Evolutionary conservation across 2,888 invertebrate genomes (phyloP), one percentile per base, ranked within the genome.

Genomic region (Conus canariensis): DNA sequence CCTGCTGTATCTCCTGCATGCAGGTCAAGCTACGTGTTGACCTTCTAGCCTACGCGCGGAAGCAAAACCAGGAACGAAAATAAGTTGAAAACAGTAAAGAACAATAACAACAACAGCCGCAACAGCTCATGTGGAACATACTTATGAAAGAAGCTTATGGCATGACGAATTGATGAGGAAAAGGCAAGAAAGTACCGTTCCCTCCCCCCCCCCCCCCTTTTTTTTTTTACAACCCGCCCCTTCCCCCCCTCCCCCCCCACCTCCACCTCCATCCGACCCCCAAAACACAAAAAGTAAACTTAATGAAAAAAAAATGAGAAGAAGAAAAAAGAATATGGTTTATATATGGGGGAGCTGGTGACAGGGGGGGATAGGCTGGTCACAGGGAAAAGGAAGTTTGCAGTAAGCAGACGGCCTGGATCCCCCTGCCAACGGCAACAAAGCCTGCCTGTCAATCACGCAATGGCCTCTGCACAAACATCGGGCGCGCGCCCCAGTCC

Each of bases 381-480:
- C 16, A 19, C 16, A 45, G 45, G 22, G 22, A 70, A 70, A 70
- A 22, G 19, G 74, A n/a, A n/a, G n/a, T 45, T 45, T 45, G n/a
- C 74, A 70, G n/a, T 10, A 74, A 10, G 74, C 74, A 74, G 74
- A n/a, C n/a, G n/a, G n/a, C 22, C n/a, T n/a, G n/a, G 9, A 22
- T 74, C n/a, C 6, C 9, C 8, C 74, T 74, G 74, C 74, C 74
- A 74, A 74, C 74, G 22, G 74, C 74, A 74, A 74, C 74, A 74
- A 74, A 74, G 74, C 74, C 74, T 45, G 45, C 45, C 45, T 74
- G 74, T 74, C 74, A 74, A 74, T 74, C 74, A 74, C 22, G 74
- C 74, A 74, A n/a, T 74, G 74, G 74, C 74, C 74, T 74, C 74
- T 74, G n/a, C 74, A 74, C 74, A 74, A 74, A 74, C 74, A 74